A percentile compares a stretch with the other conserved stretches of the same genome.
These are phyloP conservation scores for Takifugu bimaculatus DNA, from an alignment of 2,113 vertebrate species.

Conservation along the genomic window DNA sequence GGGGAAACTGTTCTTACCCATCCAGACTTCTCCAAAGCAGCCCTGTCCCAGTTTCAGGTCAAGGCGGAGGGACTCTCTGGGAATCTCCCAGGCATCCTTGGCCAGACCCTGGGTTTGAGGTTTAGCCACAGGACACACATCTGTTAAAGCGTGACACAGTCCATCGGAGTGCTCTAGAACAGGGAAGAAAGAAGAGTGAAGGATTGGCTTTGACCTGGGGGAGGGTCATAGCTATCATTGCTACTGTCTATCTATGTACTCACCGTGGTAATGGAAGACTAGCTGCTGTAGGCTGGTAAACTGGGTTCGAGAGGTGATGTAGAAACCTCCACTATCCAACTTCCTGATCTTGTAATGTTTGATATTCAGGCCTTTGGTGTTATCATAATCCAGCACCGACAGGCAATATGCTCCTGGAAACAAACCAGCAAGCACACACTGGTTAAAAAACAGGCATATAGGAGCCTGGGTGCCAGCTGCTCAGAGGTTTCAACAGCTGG, in stretches of 20 bases:
- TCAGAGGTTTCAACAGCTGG: slow-evolving; percentile 50
- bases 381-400: slow-evolving; percentile 91
- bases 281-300: slow-evolving; percentile 94
- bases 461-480: slow-evolving; percentile 44
- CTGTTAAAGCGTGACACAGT: slow-evolving; percentile 89
- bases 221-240: background rate
- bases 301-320: slow-evolving; percentile 95
- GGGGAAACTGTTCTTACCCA: slow-evolving; percentile 78
- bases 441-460: slow-evolving; percentile 21
- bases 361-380: slow-evolving; percentile 90
- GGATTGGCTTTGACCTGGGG: background rate
- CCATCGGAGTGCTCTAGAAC: slow-evolving; percentile 87
- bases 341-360: slow-evolving; percentile 98
- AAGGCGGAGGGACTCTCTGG: slow-evolving; percentile 88
- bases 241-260: slow-evolving; percentile 17
- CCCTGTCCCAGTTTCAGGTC: slow-evolving; percentile 96
- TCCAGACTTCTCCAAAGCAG: slow-evolving; percentile 98
- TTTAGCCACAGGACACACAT: slow-evolving; percentile 89
- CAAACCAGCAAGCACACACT: slow-evolving; percentile 29
- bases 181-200: background rate
- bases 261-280: slow-evolving; percentile 88
- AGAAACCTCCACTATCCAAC: slow-evolving; percentile 93
- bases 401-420: slow-evolving; percentile 91
- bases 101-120: slow-evolving; percentile 96
- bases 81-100: slow-evolving; percentile 96